Conservation (phyloP, 2,113 vertebrate genomes). For the Meriones unguiculatus region DNA sequence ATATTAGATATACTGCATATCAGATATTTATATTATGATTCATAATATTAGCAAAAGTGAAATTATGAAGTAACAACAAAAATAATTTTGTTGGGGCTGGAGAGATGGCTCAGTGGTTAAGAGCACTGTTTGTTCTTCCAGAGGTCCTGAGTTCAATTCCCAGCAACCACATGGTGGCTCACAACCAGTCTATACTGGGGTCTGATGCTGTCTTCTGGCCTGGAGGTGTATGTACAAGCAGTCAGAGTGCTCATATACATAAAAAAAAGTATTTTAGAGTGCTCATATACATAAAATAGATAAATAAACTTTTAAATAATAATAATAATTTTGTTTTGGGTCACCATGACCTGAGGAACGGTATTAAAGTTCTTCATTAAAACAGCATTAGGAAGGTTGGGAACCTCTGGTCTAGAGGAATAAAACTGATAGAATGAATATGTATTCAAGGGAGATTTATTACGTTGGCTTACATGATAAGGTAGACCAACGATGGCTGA, state of each 20-base stretch:
- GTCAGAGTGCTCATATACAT: too few species aligned
- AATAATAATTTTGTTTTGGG: neutral
- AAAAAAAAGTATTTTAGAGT: too few species aligned
- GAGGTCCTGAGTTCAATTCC: too few species aligned
- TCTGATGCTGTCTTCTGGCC: too few species aligned
- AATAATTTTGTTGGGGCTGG: neutral
- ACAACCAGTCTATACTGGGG: too few species aligned
- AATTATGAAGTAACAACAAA: neutral
- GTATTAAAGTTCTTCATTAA: neutral
- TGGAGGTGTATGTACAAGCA: too few species aligned
- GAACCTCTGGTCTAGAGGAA: neutral
- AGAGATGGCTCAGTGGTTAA: too few species aligned
- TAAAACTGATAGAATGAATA: neutral
- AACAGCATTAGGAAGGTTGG: neutral
- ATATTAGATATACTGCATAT: neutral
- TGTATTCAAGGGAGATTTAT: neutral
- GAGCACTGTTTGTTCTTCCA: too few species aligned
- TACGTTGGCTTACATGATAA: neutral
- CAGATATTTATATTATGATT: neutral
- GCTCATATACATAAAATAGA: too few species aligned
- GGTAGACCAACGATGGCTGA: neutral
- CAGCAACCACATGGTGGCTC: too few species aligned
- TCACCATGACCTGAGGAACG: neutral
- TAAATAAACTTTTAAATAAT: neutral
- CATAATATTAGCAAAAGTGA: neutral